Conservation (phyloP, 30 jellyfish, hydroid and myxozoan species). For the Turritopsis rubra region DNA sequence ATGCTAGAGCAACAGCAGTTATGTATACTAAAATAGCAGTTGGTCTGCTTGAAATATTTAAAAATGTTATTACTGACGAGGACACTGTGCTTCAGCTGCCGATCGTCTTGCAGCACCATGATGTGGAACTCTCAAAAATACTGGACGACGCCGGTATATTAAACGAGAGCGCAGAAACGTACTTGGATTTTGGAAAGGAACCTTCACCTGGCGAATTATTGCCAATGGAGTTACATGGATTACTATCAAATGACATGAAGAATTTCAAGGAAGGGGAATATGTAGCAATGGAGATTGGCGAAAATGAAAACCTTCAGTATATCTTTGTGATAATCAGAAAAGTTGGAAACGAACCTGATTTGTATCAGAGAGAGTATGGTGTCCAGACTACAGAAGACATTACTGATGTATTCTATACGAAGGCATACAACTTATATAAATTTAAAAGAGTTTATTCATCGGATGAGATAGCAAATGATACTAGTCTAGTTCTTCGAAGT, state of each 20-base stretch:
- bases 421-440: not conserved
- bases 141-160: constrained; percentile 30
- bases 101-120: constrained; percentile 15
- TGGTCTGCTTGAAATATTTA: not conserved
- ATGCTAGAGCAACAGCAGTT: not conserved
- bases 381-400: not conserved
- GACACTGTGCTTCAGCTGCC: not conserved
- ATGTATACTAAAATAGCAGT: not conserved
- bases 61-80: not conserved
- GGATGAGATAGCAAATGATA: not conserved
- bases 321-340: constrained; percentile 37
- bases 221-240: constrained; percentile 50
- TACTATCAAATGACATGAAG: constrained; percentile 36
- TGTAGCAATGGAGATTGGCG: constrained; percentile 59
- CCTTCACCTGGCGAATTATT: constrained; percentile 50
- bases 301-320: constrained; percentile 41
- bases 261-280: constrained; percentile 52
- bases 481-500: not conserved
- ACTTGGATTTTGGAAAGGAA: not conserved
- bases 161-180: constrained; percentile 10
- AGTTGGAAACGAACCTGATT: not conserved
- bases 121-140: not conserved
- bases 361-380: not conserved
- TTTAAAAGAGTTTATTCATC: not conserved
- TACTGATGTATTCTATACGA: not conserved